These are phyloP conservation scores for Myocastor coypus DNA, from an alignment of 2,113 vertebrate genomes.

Conservation along the genomic window DNA sequence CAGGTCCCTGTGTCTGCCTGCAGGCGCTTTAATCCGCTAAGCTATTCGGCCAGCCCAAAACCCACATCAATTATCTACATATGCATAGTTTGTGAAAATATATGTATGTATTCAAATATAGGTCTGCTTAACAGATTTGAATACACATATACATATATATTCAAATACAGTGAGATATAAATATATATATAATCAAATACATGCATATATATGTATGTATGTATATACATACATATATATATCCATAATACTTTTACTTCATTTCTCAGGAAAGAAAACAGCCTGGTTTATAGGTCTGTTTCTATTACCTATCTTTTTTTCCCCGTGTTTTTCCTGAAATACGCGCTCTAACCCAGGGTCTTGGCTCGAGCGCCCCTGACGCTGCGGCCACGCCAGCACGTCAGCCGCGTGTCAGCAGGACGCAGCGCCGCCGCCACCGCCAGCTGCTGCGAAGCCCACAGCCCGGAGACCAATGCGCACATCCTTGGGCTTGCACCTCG, in stretches of 20 bases:
- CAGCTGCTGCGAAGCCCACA: constrained; percentile 77
- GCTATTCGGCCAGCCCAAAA: neutral
- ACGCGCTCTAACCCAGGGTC: constrained; percentile 31
- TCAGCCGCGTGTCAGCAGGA: constrained; percentile 46
- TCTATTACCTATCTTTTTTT: neutral
- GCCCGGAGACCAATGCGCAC: constrained; percentile 64
- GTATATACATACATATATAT: neutral
- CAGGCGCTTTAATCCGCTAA: too few relatives aligned
- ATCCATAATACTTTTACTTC: neutral
- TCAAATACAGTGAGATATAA: too few relatives aligned
- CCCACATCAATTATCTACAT: neutral
- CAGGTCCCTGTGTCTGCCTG: too few relatives aligned
- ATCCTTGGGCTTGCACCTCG: constrained; percentile 69
- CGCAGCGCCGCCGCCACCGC: constrained; percentile 44
- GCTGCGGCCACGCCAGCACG: neutral
- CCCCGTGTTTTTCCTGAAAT: neutral
- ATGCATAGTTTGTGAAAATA: neutral
- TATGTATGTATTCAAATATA: neutral
- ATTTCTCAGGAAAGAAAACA: neutral
- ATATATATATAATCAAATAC: too few relatives aligned
- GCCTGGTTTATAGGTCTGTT: neutral
- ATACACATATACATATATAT: neutral
- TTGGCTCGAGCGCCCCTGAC: constrained; percentile 60
- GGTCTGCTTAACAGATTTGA: too few relatives aligned
- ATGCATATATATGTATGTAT: neutral